phyloP scores from a whole-genome alignment of 1,140 invertebrate species.

The Prorops nasuta region DNA sequence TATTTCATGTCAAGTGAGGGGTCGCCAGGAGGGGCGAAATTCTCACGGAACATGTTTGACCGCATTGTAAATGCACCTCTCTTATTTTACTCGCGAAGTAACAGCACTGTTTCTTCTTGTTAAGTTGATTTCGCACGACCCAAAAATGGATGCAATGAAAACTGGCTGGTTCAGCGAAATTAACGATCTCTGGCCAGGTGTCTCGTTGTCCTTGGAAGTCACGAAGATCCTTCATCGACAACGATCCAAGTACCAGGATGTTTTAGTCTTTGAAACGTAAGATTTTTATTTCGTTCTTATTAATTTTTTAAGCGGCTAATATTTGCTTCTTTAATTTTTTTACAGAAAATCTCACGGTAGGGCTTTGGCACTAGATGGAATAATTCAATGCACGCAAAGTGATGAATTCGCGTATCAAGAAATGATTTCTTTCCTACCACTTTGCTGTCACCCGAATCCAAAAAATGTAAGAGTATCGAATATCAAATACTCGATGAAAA shows the following conservation, averaged over 20 bases:
- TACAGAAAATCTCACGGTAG: conserved; percentile 81
- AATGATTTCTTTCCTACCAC: conserved; percentile 93
- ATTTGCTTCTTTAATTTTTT: too few relatives aligned
- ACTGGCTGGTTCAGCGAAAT: conserved; percentile 91
- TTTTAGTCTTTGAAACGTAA: conserved; percentile 88
- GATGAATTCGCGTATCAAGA: conserved; percentile 99
- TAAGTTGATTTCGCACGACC: background rate
- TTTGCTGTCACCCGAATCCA: conserved; percentile 89
- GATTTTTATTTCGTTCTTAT: too few relatives aligned
- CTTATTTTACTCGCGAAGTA: conserved; percentile 15
- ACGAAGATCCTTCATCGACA: conserved; percentile 79
- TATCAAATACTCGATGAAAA: background rate
- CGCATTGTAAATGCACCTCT: conserved; percentile 15
- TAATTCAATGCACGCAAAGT: conserved; percentile 93
- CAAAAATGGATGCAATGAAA: conserved; percentile 64
- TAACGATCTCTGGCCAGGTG: conserved; percentile 86
- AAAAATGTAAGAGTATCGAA: conserved; percentile 67
- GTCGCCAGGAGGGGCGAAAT: background rate
- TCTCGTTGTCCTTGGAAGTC: conserved; percentile 86
- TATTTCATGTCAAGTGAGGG: background rate
- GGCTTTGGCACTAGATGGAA: conserved; percentile 90
- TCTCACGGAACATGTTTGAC: conserved; percentile 21
- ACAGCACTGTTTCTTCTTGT: conserved; percentile 5
- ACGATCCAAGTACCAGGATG: conserved; percentile 86
- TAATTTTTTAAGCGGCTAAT: too few relatives aligned